Base-by-base conservation (phyloP, 2,888 invertebrate species). In the Diaphora mendica region DNA sequence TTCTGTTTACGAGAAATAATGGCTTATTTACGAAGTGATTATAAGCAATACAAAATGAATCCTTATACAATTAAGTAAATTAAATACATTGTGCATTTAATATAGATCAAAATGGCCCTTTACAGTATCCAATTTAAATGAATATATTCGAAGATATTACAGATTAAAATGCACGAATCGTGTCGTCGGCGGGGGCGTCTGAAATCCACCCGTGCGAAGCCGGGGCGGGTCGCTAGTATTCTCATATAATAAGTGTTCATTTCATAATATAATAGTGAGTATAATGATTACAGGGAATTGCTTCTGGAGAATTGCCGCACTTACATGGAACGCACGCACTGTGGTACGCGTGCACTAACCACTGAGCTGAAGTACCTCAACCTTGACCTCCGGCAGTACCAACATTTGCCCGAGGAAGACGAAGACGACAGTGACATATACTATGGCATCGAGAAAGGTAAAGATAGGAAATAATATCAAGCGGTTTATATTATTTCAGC, bases 311-410 rank as follows among this genome's bases (percentile, higher is more conserved):
- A 93, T 79, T 96, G 96, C 75, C 90, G 90, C 44, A 79, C 84
- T 2, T 92, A 96, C 82, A 93, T 94, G 92, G 93, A 93, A 78
- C 90, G 93, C 23, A 96, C 95, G 0, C 88, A 91, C 78, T 91
- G 91, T 33, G 96, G 97, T 70, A 97, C 97, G 33, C 96, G 97
- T 64, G 97, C 97, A 65, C 94, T 97, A 30, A 97, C 97, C 64
- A 97, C 97, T 0, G 97, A 97, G 88, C 93, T 98, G n/a, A 97
- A 97, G 87, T 97, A 97, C 88, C 93, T 98, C 3, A 97, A 97
- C 85, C 96, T 98, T 55, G 97, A 97, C 89, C 97, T 97, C 72
- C 96, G 96, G 30, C 96, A 96, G 79, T 97, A 97, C 87, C 96
- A 96, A 82, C 96, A 97, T 68, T 95, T 97, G 90, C 97, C 97